Evolutionary conservation across 1,140 invertebrate species (phyloP), one percentile per base, ranked within the genome.

Genomic region (Mycetomoellerius zeteki): DNA sequence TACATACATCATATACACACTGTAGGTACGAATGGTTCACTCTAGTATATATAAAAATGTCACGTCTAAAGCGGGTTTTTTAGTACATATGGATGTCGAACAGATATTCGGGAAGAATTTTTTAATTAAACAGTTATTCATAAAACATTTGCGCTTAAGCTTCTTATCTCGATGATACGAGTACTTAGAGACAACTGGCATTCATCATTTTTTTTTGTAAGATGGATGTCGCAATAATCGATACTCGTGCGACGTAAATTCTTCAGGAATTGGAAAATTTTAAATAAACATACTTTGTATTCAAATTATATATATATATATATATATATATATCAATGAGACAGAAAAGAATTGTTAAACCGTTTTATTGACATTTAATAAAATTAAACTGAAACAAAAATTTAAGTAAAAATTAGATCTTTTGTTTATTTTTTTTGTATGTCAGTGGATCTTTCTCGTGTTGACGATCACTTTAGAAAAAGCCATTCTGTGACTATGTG

Each of bases 151-250:
- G 58, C 37, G 37, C 43, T 85, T 67, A 43, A 80, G 33, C 37
- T 85, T 85, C 33, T 85, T 47, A 47, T 86, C 73, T 64, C 64
- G 52, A 27, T 56, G 50, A 69, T 80, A 54, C 75, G 84, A 86
- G 64, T 86, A 86, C 75, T 86, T 86, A 80, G 75, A 21, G 52
- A 81, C 50, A 21, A 19, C 37, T 56, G 58, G 21, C 64, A 80
- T 80, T 69, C 47, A 37, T 37, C 16, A 37, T 43, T n/a, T 65
- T 30, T 52, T 33, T 30, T 54, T 37, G 3, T 58, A 77, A 43
- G 14, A 16, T 37, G n/a, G 30, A 81, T 58, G 65, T 81, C 21
- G 50, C 78, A 47, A 71, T 56, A 71, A 71, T 71, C 50, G 50
- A 69, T 19, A 37, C 52, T 58, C 10, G 27, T 4, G 6, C 21